Evolutionary conservation across 1,140 invertebrate genomes (phyloP).

Genomic region (Campoletis sonorensis): DNA sequence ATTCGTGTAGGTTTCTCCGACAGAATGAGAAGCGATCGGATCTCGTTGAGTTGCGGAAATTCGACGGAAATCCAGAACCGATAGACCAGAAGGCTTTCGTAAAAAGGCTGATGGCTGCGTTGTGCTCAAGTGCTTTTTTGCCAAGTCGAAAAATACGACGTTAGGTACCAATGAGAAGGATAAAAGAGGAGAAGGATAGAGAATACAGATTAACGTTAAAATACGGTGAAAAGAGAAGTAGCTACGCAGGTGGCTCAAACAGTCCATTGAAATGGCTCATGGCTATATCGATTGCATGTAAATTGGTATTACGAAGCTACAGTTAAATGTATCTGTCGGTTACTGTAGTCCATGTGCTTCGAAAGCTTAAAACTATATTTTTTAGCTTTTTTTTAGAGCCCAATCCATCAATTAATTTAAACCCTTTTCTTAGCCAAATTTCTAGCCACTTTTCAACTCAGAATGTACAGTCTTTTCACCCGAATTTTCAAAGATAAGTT

Average conservation of each 20-base stretch:
- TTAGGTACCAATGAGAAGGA: neutral
- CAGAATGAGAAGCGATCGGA: constrained; percentile 28
- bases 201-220: constrained; percentile 23
- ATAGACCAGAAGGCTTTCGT: neutral
- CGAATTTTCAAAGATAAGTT: too few species aligned
- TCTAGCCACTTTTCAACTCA: too few species aligned
- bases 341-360: too few species aligned
- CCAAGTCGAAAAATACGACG: constrained; percentile 15
- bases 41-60: constrained; percentile 27
- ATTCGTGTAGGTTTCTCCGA: constrained; percentile 23
- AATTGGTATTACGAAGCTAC: constrained; percentile 15
- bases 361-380: too few species aligned
- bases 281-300: constrained; percentile 31
- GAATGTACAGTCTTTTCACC: too few species aligned
- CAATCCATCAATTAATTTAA: too few species aligned
- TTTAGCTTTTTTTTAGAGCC: too few species aligned
- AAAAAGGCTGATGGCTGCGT: constrained; percentile 28
- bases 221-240: neutral
- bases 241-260: constrained; percentile 15
- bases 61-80: constrained; percentile 24
- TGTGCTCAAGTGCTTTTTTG: constrained; percentile 17
- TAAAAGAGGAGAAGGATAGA: neutral
- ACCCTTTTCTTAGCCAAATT: too few species aligned
- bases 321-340: neutral
- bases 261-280: constrained; percentile 15